Evolutionary conservation across 2,797 vertebrate species (phyloP), one percentile per base, ranked within the genome.

Genomic region (Rhinophrynus dorsalis): DNA sequence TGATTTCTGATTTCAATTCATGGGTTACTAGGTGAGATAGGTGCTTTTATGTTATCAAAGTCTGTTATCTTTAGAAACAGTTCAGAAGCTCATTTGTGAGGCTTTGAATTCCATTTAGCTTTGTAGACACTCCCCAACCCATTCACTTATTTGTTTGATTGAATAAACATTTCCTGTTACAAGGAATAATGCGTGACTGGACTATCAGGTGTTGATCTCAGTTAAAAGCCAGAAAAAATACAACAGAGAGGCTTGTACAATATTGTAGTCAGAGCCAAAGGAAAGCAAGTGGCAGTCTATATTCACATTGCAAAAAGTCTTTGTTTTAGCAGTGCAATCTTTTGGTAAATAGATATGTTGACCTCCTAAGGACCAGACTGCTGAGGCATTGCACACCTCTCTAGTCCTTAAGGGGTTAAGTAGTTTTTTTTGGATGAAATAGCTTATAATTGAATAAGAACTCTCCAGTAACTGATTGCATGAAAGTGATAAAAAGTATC

Each of bases 51-150:
- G 35, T 37, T 18, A 45, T 55, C 61, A 26, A 47, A 33, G 2
- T 24, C 47, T 44, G 27, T 59, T 32, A 27, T 61, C 57, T 37
- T 29, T 69, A 38, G 37, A 38, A 54, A 60, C 57, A 47, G 15
- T 44, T 27, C 32, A 35, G 47, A 37, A 38, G 4, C 11, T 47
- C 54, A 33, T 23, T 24, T 11, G 1, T 15, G 24, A 50, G 11
- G 6, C n/a, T 35, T n/a, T n/a, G 32, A 13, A 27, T 68, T 30
- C 7, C 26, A 20, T 68, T 51, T 45, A n/a, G n/a, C n/a, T n/a
- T n/a, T n/a, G n/a, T 29, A 68, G 32, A 44, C 18, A 44, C 10
- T n/a, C 6, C 15, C 40, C 40, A 7, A 48, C 45, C 21, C 18
- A 24, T 15, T 29, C 33, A 3, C 18, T 20, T 62, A 47, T 47